Evolutionary conservation across 2,888 invertebrate species (phyloP).

Genomic region (Plagodis dolabraria): DNA sequence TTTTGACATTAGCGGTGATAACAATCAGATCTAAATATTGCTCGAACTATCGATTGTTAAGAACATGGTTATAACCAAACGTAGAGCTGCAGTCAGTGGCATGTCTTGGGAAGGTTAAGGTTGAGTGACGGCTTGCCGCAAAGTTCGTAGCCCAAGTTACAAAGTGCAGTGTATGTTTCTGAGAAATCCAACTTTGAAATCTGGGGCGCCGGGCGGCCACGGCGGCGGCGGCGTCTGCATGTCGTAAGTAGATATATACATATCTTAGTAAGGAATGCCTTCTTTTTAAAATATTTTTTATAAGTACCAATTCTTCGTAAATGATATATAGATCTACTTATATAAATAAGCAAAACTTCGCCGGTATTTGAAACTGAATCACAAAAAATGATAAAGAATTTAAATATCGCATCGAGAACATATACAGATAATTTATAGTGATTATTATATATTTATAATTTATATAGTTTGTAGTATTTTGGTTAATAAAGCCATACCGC

Average conservation of each 20-base stretch:
- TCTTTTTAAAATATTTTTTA: too few species aligned
- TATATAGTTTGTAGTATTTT: too few species aligned
- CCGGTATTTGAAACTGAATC: too few species aligned
- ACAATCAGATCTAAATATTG: conserved; percentile 34
- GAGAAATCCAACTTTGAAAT: conserved; percentile 34
- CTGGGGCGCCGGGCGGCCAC: conserved; percentile 27
- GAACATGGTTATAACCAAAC: conserved; percentile 22
- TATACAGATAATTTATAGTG: too few species aligned
- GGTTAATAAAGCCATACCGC: too few species aligned
- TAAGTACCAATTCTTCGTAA: too few species aligned
- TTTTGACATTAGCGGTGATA: conserved; percentile 46
- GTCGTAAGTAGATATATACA: conserved; percentile 45
- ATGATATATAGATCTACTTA: background rate
- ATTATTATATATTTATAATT: too few species aligned
- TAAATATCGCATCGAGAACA: too few species aligned
- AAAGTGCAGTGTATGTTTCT: conserved; percentile 47
- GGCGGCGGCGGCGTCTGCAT: conserved; percentile 35
- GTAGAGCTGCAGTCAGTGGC: conserved; percentile 35
- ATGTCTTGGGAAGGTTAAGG: conserved; percentile 45
- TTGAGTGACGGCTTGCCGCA: conserved; percentile 45
- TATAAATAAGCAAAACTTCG: too few species aligned
- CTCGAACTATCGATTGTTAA: conserved; percentile 22
- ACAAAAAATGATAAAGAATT: too few species aligned
- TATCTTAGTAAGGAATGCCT: background rate
- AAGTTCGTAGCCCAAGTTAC: conserved; percentile 41